These are phyloP conservation scores for Cisticola juncidis DNA, from an alignment of 2,113 vertebrate genomes.

Conservation along the genomic window DNA sequence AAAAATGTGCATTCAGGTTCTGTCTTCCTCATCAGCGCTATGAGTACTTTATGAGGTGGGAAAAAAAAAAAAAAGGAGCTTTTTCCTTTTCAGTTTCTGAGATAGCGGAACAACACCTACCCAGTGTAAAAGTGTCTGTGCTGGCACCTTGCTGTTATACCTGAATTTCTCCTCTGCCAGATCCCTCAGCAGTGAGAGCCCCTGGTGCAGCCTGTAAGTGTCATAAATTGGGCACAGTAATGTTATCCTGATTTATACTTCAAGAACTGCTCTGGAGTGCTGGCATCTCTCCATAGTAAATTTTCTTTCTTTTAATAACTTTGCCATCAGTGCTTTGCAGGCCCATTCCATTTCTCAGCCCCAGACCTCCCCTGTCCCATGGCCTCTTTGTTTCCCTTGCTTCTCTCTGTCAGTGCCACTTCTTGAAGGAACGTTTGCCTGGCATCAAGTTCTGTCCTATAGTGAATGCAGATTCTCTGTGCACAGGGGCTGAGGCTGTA, in stretches of 20 bases:
- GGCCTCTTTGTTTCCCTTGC: neutral
- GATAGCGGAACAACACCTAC: neutral
- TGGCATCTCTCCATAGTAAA: neutral
- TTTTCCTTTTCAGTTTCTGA: neutral
- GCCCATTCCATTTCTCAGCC: neutral
- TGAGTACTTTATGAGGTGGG: neutral
- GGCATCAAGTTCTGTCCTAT: neutral
- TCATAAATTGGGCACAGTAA: neutral
- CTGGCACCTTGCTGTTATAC: neutral
- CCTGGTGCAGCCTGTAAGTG: neutral
- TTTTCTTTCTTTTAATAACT: neutral
- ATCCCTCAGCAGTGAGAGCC: neutral
- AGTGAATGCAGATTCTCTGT: neutral
- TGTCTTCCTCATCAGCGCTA: neutral
- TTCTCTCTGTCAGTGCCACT: neutral
- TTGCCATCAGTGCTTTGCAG: neutral
- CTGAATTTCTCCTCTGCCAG: neutral
- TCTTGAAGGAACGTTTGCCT: neutral
- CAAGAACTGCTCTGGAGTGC: neutral
- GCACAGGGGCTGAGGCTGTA: neutral
- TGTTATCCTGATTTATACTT: neutral
- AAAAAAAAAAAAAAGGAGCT: neutral
- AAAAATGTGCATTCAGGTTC: neutral
- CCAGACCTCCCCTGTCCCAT: neutral
- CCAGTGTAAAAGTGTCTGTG: neutral